Percentiles rank a stretch among this genome's conserved stretches.
These are phyloP conservation scores for Scaptodrosophila lebanonensis DNA, from an alignment of 1,140 invertebrate genomes.

Conservation along the genomic window DNA sequence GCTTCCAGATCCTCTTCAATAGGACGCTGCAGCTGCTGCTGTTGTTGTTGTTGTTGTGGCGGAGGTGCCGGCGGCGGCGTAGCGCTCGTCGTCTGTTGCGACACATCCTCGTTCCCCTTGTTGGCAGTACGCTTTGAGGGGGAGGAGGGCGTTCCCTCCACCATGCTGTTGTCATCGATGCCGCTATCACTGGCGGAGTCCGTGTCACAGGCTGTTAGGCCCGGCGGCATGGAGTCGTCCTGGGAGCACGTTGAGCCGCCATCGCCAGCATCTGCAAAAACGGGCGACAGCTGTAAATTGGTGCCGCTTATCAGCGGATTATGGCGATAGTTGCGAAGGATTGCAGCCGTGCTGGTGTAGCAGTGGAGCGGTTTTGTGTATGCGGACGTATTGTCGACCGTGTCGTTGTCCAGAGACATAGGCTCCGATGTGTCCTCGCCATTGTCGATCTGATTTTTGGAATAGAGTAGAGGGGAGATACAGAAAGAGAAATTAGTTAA, in stretches of 20 bases:
- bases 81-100: background rate
- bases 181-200: constrained; percentile 68
- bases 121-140: constrained; percentile 20
- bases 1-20: constrained; percentile 2
- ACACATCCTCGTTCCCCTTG: background rate
- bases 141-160: constrained; percentile 17
- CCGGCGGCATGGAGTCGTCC: constrained; percentile 64
- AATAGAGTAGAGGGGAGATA: no score
- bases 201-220: constrained; percentile 47
- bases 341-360: constrained; percentile 42
- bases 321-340: constrained; percentile 61
- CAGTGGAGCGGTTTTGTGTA: constrained; percentile 48
- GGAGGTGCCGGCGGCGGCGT: background rate
- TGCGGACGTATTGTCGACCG: constrained; percentile 1
- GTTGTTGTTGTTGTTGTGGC: background rate
- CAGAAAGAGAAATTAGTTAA: no score
- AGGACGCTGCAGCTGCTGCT: background rate
- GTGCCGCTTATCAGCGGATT: constrained; percentile 70
- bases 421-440: constrained; percentile 58
- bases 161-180: constrained; percentile 60
- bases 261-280: constrained; percentile 33
- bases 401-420: constrained; percentile 33
- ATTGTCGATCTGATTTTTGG: no score
- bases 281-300: constrained; percentile 61
- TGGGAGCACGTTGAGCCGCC: constrained; percentile 40